phyloP scores from a whole-genome alignment of 1,140 invertebrate species.

The Drosophila parvula region DNA sequence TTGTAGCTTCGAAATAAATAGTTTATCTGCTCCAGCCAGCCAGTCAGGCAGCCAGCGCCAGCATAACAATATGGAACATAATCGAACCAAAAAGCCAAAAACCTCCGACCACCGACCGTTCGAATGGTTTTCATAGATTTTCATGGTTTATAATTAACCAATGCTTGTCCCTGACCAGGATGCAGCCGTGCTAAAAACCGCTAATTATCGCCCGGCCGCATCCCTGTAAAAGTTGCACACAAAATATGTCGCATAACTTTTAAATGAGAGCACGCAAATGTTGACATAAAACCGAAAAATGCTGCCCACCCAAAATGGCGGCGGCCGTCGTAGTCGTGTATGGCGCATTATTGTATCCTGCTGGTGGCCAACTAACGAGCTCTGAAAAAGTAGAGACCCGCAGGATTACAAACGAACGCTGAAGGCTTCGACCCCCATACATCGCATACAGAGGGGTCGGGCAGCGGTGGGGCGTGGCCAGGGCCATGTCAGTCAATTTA shows the following conservation, averaged over 20 bases:
- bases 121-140: constrained; percentile 44
- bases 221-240: constrained; percentile 45
- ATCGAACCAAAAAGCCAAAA: constrained; percentile 47
- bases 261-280: constrained; percentile 49
- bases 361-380: constrained; percentile 48
- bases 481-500: constrained; percentile 67
- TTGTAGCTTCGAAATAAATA: constrained; percentile 21
- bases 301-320: neutral
- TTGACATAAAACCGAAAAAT: constrained; percentile 41
- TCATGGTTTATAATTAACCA: constrained; percentile 60
- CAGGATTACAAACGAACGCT: constrained; percentile 55
- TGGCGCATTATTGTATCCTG: constrained; percentile 27
- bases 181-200: constrained; percentile 41
- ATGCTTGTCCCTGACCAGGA: constrained; percentile 37
- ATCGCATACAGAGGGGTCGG: neutral
- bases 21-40: constrained; percentile 14
- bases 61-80: constrained; percentile 30
- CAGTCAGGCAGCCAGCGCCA: neutral
- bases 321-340: neutral
- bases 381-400: constrained; percentile 14
- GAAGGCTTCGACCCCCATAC: neutral
- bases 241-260: constrained; percentile 63
- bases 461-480: neutral
- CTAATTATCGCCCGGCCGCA: constrained; percentile 56
- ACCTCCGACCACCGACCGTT: neutral